Percentiles rank a stretch among this genome's conserved stretches.
These are phyloP conservation scores for Orius insidiosus DNA, from an alignment of 1,140 invertebrate genomes.

Conservation along the genomic window DNA sequence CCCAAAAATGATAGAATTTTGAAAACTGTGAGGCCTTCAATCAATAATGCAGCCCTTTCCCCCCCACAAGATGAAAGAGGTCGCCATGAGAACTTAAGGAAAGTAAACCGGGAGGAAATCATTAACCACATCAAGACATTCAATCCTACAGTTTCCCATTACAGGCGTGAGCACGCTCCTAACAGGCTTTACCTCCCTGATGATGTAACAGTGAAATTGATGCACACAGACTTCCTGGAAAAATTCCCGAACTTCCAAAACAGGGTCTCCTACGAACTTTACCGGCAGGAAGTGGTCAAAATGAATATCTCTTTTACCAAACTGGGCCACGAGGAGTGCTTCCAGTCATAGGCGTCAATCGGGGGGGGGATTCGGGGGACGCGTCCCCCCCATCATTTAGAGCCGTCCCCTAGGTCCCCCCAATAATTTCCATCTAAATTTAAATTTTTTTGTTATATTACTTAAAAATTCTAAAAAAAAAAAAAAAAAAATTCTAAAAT, in stretches of 20 bases:
- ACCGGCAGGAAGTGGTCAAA: conserved; percentile 10
- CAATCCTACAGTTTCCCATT: conserved; percentile 17
- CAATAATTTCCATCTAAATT: too few species aligned
- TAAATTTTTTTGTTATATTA: too few species aligned
- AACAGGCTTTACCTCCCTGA: conserved; percentile 16
- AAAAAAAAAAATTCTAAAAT: too few species aligned
- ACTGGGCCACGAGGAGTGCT: conserved; percentile 16
- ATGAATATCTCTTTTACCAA: conserved; percentile 17
- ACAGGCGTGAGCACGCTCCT: conserved; percentile 18
- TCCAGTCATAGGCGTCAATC: too few species aligned
- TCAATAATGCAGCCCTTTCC: background rate
- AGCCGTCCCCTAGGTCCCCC: too few species aligned
- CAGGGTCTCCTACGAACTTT: conserved; percentile 17
- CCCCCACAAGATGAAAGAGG: conserved; percentile 8
- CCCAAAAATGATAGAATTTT: conserved; percentile 9
- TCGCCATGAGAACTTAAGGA: background rate
- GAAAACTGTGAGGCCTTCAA: background rate
- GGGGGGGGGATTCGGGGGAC: too few species aligned
- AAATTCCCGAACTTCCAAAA: conserved; percentile 8
- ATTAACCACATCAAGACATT: conserved; percentile 16
- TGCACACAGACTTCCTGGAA: conserved; percentile 18
- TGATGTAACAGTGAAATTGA: conserved; percentile 15
- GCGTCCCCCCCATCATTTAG: too few species aligned
- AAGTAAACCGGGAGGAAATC: conserved; percentile 6
- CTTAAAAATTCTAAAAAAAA: too few species aligned